Base-by-base conservation (phyloP, 2,888 invertebrate species). In the Eupithecia centaureata region DNA sequence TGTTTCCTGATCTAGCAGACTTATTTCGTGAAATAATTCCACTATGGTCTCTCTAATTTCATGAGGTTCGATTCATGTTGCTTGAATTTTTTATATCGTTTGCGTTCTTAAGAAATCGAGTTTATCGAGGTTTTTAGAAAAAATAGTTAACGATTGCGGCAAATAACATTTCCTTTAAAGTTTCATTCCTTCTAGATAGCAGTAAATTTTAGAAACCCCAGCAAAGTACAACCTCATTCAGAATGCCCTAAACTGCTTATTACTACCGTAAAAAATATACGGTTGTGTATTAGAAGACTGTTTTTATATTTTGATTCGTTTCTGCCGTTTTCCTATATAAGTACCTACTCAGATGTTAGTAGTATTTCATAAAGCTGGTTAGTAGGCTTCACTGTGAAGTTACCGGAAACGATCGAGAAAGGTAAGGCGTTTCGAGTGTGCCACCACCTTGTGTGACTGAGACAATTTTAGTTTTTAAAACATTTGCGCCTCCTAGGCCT, bases 301-400 rank as follows among this genome's bases (percentile, higher is more conserved):
- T 18, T 10, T 42, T 42, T 18, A 10, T 42, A 10, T 42, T 10
- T 42, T 42, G 18, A 15, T 42, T 42, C 4, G 5, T 30, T 3
- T 22, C 22, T 47, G 12, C 47, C 22, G 22, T 42, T 42, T 42
- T 38, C 1, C 1, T 18, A 42, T 8, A 42, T 42, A n/a, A n/a
- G n/a, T n/a, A n/a, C n/a, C n/a, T n/a, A n/a, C n/a, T 42, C 18
- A 42, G 42, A n/a, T 3, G 47, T 47, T 47, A 47, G 47, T 47
- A 47, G 22, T 47, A 22, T 47, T n/a, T 12, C 18, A 18, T 22
- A 47, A 47, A 22, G 47, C 4, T 47, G 47, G 47, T 47, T 22
- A 47, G 22, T 47, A 47, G 22, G 22, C 12, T 47, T 47, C 12
- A 22, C 4, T 47, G 10, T 22, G 47, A 22, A 47, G 22, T 47